Evolutionary conservation across 2,113 vertebrate genomes (phyloP), one percentile per base, ranked within the genome.

Genomic region (Sminthopsis crassicaudata): DNA sequence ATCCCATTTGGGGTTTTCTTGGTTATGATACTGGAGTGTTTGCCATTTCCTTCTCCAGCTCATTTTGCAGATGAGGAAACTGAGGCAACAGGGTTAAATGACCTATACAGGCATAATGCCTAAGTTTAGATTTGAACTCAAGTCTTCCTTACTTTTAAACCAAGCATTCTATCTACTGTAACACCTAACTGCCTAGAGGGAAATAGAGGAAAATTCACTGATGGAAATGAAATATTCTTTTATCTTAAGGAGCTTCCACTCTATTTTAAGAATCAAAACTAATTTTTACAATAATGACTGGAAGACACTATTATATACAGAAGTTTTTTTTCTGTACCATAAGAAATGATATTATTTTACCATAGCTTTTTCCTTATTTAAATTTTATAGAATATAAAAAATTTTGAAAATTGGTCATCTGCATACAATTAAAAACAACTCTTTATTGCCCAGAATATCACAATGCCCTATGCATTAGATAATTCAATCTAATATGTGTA

Each of bases 351-450:
- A 90, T 55, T 96, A 91, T 42, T 46, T 91, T 76, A 53, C 24
- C 1, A n/a, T 76, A 90, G 23, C 84, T 96, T 92, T 97, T 88
- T 46, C 5, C 52, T 94, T 92, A 60, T 2, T 12, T 84, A 42
- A 84, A 91, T 53, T 93, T 97, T 53, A 89, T 94, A 46, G 90
- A 89, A 94, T 67, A 51, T 48, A 84, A 2, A 97, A 60, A 92
- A 94, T 46, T 95, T 94, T 76, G 25, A 89, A 90, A 95, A 96
- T 92, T 57, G 93, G 48, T 57, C 53, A 57, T 7, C 42, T 92
- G 52, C n/a, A 93, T 84, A 42, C 23, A 95, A 95, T 84, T 96
- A 95, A 93, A 84, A 53, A 90, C 50, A 42, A 23, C 24, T 91
- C n/a, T 92, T 54, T 53, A 96, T 24, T 96, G 54, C 55, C 91